Evolutionary conservation across 2,113 vertebrate genomes (phyloP).

Genomic region (Furnarius figulus): DNA sequence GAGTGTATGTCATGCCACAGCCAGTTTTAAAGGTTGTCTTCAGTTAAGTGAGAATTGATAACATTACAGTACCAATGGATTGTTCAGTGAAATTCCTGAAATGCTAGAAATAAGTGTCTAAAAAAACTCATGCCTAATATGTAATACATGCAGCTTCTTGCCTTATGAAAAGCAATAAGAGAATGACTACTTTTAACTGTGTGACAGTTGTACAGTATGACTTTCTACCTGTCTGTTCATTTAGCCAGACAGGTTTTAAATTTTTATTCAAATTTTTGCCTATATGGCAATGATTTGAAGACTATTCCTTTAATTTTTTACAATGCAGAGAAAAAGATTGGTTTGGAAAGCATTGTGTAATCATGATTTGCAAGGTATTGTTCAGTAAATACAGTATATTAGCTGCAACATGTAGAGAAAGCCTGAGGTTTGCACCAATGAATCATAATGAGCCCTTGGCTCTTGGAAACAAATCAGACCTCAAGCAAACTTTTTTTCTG

Average conservation of each 20-base stretch:
- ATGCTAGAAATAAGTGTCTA: not conserved
- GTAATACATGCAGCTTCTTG: not conserved
- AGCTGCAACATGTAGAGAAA: not conserved
- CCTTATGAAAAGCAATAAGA: not conserved
- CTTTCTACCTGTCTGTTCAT: not conserved
- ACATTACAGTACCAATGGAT: not conserved
- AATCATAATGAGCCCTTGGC: not conserved
- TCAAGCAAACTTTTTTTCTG: not conserved
- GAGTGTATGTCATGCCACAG: not conserved
- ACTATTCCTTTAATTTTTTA: not conserved
- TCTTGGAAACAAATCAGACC: not conserved
- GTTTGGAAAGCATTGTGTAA: not conserved
- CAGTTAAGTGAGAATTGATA: not conserved
- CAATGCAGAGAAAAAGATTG: not conserved
- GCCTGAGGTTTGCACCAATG: not conserved
- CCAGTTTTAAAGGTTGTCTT: not conserved
- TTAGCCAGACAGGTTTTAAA: not conserved
- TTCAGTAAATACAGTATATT: not conserved
- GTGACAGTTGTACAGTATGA: not conserved
- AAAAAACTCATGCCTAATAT: not conserved
- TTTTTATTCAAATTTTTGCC: not conserved
- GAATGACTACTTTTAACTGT: not conserved
- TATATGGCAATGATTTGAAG: not conserved
- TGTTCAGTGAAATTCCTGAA: not conserved
- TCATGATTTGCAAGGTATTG: not conserved